phyloP scores from a whole-genome alignment of 2,888 invertebrate species.

The Drosophila borborema region DNA sequence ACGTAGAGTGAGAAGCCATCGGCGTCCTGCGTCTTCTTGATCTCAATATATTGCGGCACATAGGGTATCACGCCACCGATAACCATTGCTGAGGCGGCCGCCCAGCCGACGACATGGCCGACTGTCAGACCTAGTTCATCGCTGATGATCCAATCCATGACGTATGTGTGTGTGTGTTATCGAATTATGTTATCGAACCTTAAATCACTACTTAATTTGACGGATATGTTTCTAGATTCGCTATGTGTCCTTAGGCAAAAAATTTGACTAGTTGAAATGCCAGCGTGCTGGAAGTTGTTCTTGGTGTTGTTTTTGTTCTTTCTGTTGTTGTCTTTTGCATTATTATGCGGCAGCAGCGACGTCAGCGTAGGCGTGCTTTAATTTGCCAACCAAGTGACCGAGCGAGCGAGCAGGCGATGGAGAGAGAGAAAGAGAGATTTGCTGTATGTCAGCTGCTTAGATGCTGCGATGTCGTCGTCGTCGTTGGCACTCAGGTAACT shows the following conservation, averaged over 20 bases:
- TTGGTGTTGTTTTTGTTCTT: constrained; percentile 18
- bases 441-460: constrained; percentile 54
- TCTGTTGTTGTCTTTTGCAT: constrained; percentile 39
- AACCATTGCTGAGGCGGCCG: constrained; percentile 95
- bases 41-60: constrained; percentile 98
- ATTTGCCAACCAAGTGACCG: constrained; percentile 20
- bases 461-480: constrained; percentile 24
- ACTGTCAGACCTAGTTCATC: constrained; percentile 91
- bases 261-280: constrained; percentile 66
- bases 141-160: constrained; percentile 92
- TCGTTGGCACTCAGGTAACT: constrained; percentile 38
- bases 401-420: not conserved
- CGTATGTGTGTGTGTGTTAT: constrained; percentile 19
- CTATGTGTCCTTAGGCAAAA: constrained; percentile 25
- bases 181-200: constrained; percentile 24
- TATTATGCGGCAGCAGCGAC: constrained; percentile 32
- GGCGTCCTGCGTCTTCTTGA: constrained; percentile 94
- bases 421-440: constrained; percentile 6
- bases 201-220: constrained; percentile 49
- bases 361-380: constrained; percentile 53
- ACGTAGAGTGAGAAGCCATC: constrained; percentile 99
- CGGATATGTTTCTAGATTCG: constrained; percentile 57
- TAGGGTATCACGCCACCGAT: constrained; percentile 98
- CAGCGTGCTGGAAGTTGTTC: constrained; percentile 62
- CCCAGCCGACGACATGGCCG: constrained; percentile 91